These are phyloP conservation scores for Aphidius gifuensis DNA, from an alignment of 1,140 invertebrate genomes.

Conservation along the genomic window DNA sequence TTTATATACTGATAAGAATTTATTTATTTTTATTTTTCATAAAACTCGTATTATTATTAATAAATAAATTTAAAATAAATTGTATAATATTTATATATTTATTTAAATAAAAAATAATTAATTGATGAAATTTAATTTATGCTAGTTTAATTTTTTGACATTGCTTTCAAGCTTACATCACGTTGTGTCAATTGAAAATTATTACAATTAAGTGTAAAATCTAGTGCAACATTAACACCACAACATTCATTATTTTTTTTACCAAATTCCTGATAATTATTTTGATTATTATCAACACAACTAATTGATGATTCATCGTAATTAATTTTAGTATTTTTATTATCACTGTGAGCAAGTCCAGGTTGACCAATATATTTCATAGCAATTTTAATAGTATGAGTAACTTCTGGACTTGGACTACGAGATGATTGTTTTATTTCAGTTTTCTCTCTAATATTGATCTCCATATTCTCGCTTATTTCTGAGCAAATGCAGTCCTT, in stretches of 20 bases:
- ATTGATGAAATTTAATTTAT: background rate
- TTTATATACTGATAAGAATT: too few species aligned
- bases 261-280: background rate
- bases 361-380: slow-evolving; percentile 41
- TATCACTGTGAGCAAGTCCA: background rate
- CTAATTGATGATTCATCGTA: background rate
- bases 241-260: slow-evolving; percentile 25
- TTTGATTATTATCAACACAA: slow-evolving; percentile 7
- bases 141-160: slow-evolving; percentile 9
- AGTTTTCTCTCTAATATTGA: slow-evolving; percentile 36
- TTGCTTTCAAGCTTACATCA: slow-evolving; percentile 31
- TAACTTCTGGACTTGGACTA: slow-evolving; percentile 45
- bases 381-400: slow-evolving; percentile 45
- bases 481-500: slow-evolving; percentile 40
- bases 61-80: too few species aligned
- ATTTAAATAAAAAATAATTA: too few species aligned
- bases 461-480: slow-evolving; percentile 37
- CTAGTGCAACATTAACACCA: slow-evolving; percentile 38
- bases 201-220: slow-evolving; percentile 46
- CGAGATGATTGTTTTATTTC: slow-evolving; percentile 33
- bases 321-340: slow-evolving; percentile 11
- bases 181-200: slow-evolving; percentile 42
- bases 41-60: too few species aligned
- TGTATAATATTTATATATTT: too few species aligned
- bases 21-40: too few species aligned